Evolutionary conservation across 2,797 vertebrate species (phyloP), one percentile per base, ranked within the genome.

Genomic region (Apogon hyalosoma): DNA sequence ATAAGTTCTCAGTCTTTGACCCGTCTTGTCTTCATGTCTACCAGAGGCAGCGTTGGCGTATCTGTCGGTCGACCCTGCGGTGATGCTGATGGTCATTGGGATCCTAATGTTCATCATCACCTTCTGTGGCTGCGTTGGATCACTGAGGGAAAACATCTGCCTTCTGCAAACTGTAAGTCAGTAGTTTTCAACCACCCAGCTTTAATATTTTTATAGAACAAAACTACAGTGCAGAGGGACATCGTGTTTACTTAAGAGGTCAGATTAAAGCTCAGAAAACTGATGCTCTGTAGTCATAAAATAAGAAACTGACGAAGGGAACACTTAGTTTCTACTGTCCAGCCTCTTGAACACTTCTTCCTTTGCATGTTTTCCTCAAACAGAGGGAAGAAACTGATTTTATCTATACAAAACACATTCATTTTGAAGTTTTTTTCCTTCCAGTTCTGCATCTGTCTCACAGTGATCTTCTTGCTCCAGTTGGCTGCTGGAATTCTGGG

Each of bases 81-180:
- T 97, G 39, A 86, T 98, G 74, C 92, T 98, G 31, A 59, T 98
- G n/a, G 68, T 94, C 0, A 93, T 97, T 0, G 97, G 97, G 0
- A 1, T 95, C 61, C 88, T 98, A 66, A 97, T 96, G 95, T 99
- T 99, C 92, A 79, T 97, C 70, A 88, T 99, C 90, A 98, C 97
- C 38, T 99, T 98, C 94, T 98, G 96, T 2, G 97, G 97, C 83
- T 99, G 97, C 11, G 92, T 98, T 0, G 97, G 97, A 45, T 97
- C 97, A 50, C 86, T 99, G 54, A 83, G 97, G 0, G 97, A 99
- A 87, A 99, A 99, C 90, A 96, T 97, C 84, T 96, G 95, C 83
- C 95, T 98, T 63, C 91, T 98, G 69, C 95, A 97, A 87, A 90
- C 87, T 7, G 97, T 98, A 79, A 92, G 94, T 67, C 28, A 1